These are phyloP conservation scores for Tragulus kanchil DNA, from an alignment of 2,113 vertebrate species.

Conservation along the genomic window DNA sequence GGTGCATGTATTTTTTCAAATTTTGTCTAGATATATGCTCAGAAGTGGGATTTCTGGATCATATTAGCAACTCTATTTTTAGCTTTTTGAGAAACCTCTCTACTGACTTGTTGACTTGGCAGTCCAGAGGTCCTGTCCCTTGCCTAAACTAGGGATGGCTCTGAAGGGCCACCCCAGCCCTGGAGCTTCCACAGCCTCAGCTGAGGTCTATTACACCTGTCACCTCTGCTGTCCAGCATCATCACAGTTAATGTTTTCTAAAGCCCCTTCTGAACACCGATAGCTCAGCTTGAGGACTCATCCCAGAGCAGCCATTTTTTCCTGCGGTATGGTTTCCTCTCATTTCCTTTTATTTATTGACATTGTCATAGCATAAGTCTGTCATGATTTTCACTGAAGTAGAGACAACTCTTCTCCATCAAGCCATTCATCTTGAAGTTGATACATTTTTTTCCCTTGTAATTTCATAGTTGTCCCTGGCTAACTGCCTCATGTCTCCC, in stretches of 20 bases:
- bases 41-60: neutral
- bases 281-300: neutral
- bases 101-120: neutral
- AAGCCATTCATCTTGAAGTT: neutral
- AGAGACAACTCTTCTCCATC: neutral
- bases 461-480: neutral
- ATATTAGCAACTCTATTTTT: neutral
- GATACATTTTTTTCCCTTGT: neutral
- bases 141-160: neutral
- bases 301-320: neutral
- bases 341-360: neutral
- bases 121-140: neutral
- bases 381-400: neutral
- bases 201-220: neutral
- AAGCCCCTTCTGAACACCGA: neutral
- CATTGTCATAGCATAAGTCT: neutral
- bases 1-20: neutral
- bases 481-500: neutral
- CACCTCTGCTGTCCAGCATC: neutral
- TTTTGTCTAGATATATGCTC: neutral
- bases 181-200: neutral
- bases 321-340: neutral
- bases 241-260: neutral
- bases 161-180: neutral
- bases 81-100: neutral